phyloP scores from a whole-genome alignment of 2,888 invertebrate species.

The Sericinus montela region DNA sequence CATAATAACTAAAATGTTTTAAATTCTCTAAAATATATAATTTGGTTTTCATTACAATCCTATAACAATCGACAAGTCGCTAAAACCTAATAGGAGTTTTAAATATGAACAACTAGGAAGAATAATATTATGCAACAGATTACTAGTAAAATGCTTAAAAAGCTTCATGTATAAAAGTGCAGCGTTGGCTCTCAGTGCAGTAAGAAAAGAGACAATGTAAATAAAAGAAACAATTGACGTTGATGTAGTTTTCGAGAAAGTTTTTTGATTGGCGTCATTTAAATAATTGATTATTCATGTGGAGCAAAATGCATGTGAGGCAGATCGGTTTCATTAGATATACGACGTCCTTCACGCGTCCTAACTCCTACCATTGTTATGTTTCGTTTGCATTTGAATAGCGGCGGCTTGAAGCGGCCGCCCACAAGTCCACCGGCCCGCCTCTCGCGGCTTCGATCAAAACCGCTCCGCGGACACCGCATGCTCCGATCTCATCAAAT shows the following conservation, averaged over 20 bases:
- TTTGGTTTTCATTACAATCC: slow-evolving; percentile 77
- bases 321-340: slow-evolving; percentile 71
- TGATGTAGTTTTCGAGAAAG: slow-evolving; percentile 50
- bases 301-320: slow-evolving; percentile 67
- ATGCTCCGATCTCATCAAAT: slow-evolving; percentile 13
- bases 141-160: slow-evolving; percentile 43
- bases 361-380: slow-evolving; percentile 76
- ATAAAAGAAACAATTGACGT: slow-evolving; percentile 42
- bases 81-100: slow-evolving; percentile 77
- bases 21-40: slow-evolving; percentile 78
- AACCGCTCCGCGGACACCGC: slow-evolving; percentile 29
- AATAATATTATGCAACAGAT: slow-evolving; percentile 78
- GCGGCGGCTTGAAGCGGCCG: slow-evolving; percentile 58
- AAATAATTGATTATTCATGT: slow-evolving; percentile 78
- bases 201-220: slow-evolving; percentile 29
- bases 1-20: slow-evolving; percentile 73
- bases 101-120: slow-evolving; percentile 76
- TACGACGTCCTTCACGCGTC: slow-evolving; percentile 77
- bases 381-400: slow-evolving; percentile 72
- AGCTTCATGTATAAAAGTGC: slow-evolving; percentile 41
- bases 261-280: slow-evolving; percentile 68
- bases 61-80: slow-evolving; percentile 73
- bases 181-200: slow-evolving; percentile 51
- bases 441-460: slow-evolving; percentile 49
- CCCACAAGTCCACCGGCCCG: slow-evolving; percentile 57